These are phyloP conservation scores for Drosophila pachea DNA, from an alignment of 1,140 invertebrate genomes.

Conservation along the genomic window DNA sequence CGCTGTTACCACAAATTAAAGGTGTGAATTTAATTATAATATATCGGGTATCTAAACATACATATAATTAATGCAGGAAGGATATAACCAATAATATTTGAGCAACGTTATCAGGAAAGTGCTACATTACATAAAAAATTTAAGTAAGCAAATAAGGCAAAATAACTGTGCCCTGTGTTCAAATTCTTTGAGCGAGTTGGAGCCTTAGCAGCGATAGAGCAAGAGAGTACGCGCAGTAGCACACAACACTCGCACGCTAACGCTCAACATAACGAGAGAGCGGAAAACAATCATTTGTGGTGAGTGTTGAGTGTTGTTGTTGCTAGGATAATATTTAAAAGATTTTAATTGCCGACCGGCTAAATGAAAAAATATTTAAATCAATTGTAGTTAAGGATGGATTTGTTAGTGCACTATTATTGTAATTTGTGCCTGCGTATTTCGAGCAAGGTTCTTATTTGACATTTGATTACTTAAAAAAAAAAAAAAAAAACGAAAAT, in stretches of 20 bases:
- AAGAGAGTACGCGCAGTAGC: slow-evolving; percentile 44
- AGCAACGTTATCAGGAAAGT: slow-evolving; percentile 34
- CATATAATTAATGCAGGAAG: slow-evolving; percentile 22
- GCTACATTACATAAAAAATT: slow-evolving; percentile 52
- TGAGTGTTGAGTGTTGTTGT: slow-evolving; percentile 49
- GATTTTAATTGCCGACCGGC: slow-evolving; percentile 45
- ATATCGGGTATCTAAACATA: slow-evolving; percentile 19
- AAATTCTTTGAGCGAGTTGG: slow-evolving; percentile 52
- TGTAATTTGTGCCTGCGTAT: background rate
- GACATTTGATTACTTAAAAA: background rate
- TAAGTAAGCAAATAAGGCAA: slow-evolving; percentile 27
- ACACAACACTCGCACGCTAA: slow-evolving; percentile 25
- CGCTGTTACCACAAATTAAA: slow-evolving; percentile 51
- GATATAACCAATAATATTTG: slow-evolving; percentile 10
- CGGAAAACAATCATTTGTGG: slow-evolving; percentile 59
- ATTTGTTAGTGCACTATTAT: background rate
- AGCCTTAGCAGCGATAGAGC: slow-evolving; percentile 21
- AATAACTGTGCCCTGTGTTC: slow-evolving; percentile 45
- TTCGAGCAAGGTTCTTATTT: slow-evolving; percentile 15
- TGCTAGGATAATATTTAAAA: slow-evolving; percentile 45
- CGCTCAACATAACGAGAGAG: slow-evolving; percentile 40
- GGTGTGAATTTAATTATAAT: slow-evolving; percentile 52
- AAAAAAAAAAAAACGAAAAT: slow-evolving; percentile 36
- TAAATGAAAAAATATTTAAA: slow-evolving; percentile 10
- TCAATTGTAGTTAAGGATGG: background rate